phyloP scores from a whole-genome alignment of 2,888 invertebrate species.

The Apantesis nais region DNA sequence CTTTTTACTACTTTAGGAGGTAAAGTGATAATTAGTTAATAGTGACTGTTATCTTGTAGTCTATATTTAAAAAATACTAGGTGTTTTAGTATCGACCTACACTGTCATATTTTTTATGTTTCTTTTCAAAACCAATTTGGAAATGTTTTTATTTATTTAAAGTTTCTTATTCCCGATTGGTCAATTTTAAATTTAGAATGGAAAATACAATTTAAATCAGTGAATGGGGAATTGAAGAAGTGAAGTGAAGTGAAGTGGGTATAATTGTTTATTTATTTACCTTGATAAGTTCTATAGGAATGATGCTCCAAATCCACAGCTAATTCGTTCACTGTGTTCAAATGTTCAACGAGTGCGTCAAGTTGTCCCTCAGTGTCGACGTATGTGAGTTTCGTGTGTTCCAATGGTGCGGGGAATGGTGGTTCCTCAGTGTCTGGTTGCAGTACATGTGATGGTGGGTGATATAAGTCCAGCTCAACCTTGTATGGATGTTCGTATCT shows the following conservation, averaged over 20 bases:
- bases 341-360: slow-evolving; percentile 87
- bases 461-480: slow-evolving; percentile 91
- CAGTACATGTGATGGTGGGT: slow-evolving; percentile 84
- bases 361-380: slow-evolving; percentile 89
- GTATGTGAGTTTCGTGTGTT: slow-evolving; percentile 88
- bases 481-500: slow-evolving; percentile 96
- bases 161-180: too few relatives aligned
- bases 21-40: neutral
- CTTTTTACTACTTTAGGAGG: neutral
- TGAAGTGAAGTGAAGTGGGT: too few relatives aligned
- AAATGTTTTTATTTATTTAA: neutral
- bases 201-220: too few relatives aligned
- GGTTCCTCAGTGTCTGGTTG: slow-evolving; percentile 71
- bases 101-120: neutral
- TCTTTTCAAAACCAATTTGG: neutral
- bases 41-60: neutral
- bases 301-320: slow-evolving; percentile 98
- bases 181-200: too few relatives aligned
- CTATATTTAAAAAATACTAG: neutral
- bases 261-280: slow-evolving; percentile 73
- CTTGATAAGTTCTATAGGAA: slow-evolving; percentile 95
- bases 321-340: slow-evolving; percentile 89
- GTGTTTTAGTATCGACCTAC: neutral
- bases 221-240: too few relatives aligned
- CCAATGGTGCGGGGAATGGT: slow-evolving; percentile 71